Base-by-base conservation (phyloP, 30 jellyfish, hydroid and myxozoan genomes). In the Catostylus mosaicus region DNA sequence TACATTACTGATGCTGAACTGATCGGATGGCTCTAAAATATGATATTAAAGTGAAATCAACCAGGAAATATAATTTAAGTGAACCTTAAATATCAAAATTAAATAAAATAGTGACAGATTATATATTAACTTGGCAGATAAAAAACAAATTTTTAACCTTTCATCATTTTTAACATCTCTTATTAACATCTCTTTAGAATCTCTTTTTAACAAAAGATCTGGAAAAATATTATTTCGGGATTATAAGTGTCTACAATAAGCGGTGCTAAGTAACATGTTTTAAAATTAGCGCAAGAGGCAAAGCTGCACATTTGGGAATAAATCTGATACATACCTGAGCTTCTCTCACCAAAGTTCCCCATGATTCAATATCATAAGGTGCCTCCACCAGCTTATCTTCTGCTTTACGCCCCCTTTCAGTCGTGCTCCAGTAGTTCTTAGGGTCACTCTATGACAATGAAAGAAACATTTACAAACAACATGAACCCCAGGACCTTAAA, bases 281-380 rank as follows among this genome's bases (percentile, higher is more conserved):
- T n/a, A n/a, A n/a, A n/a, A n/a, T n/a, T n/a, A n/a, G n/a, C n/a
- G 23, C 72, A 59, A 59, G 30, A 23, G 23, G 30, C 19, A 23
- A 11, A n/a, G n/a, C n/a, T n/a, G n/a, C 7, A 16, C 14, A 18
- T 3, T 54, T 54, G 60, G 19, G 19, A 19, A 24, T 22, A 63
- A 29, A 19, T n/a, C 12, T 9, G 78, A 26, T 10, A 77, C n/a
- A 54, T 75, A 94, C 99, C 97, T 94, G 99, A 1, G 99, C 99
- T 70, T 94, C 99, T 47, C 99, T 62, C 31, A 94, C 79, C 19
- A 94, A 80, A 26, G 93, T 96, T 27, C 97, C 97, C 99, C 99
- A 94, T 46, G 97, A 92, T 45, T 94, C 97, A 14, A 82, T 95
- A 69, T 94, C 99, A 73, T 88, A 94, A 5, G 96, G 97, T 50